Evolutionary conservation across 2,888 invertebrate genomes (phyloP), one percentile per base, ranked within the genome.

Genomic region (Esperia sulphurella): DNA sequence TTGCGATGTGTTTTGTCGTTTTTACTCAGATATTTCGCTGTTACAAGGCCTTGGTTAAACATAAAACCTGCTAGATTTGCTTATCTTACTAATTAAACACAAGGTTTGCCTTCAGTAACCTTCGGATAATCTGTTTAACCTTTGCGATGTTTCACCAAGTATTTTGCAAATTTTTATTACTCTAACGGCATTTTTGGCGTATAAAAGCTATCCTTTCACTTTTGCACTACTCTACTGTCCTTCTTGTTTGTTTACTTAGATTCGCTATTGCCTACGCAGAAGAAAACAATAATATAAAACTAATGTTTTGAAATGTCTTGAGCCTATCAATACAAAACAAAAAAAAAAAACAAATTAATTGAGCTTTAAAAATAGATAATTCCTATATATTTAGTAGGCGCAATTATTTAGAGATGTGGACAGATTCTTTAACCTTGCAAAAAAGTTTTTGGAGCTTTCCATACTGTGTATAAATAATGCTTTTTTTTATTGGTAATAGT

Each of bases 1-100:
- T 1, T 3, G 39, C 37, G 30, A 43, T 46, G 45, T 51, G 46
- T 50, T 57, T 55, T 57, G 50, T 50, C 42, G 10, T 48, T 49
- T 53, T 56, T 53, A 40, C 46, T 50, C 54, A 51, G 49, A 54
- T 57, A 58, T 64, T 62, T 60, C 48, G 44, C 14, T 41, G 33
- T 50, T 54, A 53, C 58, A 54, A 62, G 68, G 58, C 72, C 75
- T 75, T 75, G 72, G 53, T 53, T 53, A 43, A n/a, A 41, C 45
- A 51, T 56, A 60, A 53, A 51, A 49, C 51, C 51, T 53, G 54
- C 52, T 58, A 42, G 58, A 53, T 50, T 53, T 55, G 52, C 55
- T 48, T 58, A 52, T 58, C 54, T 63, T 61, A 68, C 57, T 57
- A 65, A 64, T 67, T 63, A 64, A 53, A 53, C 53, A 51, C 64